Percentiles rank a stretch among this genome's conserved stretches.
phyloP scores from a whole-genome alignment of 2,888 invertebrate species.

The Microplitis deprimator region DNA sequence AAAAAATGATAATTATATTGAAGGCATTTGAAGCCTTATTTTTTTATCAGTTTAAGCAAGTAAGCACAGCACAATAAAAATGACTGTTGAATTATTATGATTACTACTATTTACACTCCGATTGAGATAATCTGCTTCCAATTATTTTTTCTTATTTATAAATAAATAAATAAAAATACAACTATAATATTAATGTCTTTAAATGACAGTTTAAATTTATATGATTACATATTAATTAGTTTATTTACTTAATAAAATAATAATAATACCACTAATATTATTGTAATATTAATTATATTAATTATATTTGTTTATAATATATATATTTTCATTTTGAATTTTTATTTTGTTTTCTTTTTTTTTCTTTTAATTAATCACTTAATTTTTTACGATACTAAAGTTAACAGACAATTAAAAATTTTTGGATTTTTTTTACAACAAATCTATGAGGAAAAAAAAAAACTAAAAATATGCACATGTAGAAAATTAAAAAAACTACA shows the following conservation, averaged over 20 bases:
- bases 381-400: conserved; percentile 37
- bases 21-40: neutral
- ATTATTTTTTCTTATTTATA: neutral
- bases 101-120: neutral
- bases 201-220: conserved; percentile 47
- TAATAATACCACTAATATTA: conserved; percentile 66
- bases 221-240: conserved; percentile 57
- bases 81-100: neutral
- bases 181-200: neutral
- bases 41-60: conserved; percentile 8
- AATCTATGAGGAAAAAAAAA: no score
- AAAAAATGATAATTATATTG: conserved; percentile 10
- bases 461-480: no score
- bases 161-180: neutral
- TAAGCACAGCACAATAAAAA: neutral
- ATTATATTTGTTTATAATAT: conserved; percentile 71
- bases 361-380: conserved; percentile 44
- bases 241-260: conserved; percentile 66
- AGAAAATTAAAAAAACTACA: no score
- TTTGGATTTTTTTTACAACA: no score
- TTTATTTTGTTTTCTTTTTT: conserved; percentile 56
- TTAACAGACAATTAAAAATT: neutral
- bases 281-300: conserved; percentile 69
- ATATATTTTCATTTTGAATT: conserved; percentile 68
- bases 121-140: neutral